phyloP scores from a whole-genome alignment of 2,113 vertebrate genomes.

The Phocoena sinus region DNA sequence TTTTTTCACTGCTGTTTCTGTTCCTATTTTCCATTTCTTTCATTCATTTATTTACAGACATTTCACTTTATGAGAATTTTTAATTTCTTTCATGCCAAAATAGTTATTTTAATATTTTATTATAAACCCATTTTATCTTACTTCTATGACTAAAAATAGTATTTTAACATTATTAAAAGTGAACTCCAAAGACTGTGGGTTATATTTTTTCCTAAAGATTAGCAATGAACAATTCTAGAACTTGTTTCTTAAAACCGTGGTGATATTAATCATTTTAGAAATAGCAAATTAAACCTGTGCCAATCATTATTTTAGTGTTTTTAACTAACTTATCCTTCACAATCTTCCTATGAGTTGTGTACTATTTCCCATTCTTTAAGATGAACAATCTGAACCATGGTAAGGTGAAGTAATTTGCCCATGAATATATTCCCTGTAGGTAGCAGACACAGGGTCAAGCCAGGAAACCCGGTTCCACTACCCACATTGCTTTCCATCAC shows the following conservation, averaged over 20 bases:
- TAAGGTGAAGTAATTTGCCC: background rate
- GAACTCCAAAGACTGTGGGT: background rate
- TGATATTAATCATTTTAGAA: background rate
- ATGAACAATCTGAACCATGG: background rate
- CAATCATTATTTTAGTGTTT: background rate
- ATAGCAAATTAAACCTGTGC: background rate
- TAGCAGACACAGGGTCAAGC: background rate
- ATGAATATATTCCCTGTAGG: background rate
- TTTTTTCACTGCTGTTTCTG: background rate
- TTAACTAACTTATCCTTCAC: background rate
- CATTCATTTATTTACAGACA: background rate
- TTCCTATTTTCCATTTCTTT: background rate
- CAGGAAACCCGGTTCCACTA: background rate
- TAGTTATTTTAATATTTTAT: background rate
- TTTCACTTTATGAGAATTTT: background rate
- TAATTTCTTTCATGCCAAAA: background rate
- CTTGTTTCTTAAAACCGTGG: background rate
- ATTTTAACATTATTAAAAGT: background rate
- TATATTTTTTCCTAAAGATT: background rate
- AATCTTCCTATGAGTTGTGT: background rate
- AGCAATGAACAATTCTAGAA: background rate
- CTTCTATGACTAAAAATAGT: background rate
- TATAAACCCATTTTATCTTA: background rate
- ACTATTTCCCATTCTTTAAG: background rate
- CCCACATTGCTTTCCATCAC: background rate